Conservation (phyloP, 1,140 invertebrate genomes). For the Drosophila sproati region DNA sequence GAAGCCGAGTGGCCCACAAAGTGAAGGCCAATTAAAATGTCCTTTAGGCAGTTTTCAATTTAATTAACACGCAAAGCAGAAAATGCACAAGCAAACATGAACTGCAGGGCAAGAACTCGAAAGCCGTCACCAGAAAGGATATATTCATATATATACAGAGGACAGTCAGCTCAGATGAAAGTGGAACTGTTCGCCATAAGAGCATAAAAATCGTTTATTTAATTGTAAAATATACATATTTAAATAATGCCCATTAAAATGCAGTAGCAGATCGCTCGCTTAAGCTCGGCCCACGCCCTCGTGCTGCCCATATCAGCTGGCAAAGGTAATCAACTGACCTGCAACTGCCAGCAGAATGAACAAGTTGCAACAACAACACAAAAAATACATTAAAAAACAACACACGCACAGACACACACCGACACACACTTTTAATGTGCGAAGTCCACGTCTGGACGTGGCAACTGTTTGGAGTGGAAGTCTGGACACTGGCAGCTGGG, state of each 20-base stretch:
- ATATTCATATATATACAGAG: slow-evolving; percentile 23
- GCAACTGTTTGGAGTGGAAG: slow-evolving; percentile 28
- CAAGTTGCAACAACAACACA: slow-evolving; percentile 18
- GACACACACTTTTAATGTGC: slow-evolving; percentile 67
- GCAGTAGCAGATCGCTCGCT: slow-evolving; percentile 56
- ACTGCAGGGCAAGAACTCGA: neutral
- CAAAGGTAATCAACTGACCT: slow-evolving; percentile 77
- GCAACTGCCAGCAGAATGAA: slow-evolving; percentile 21
- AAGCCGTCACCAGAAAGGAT: slow-evolving; percentile 11
- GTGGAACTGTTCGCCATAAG: slow-evolving; percentile 51
- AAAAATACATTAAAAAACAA: slow-evolving; percentile 28
- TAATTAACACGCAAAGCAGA: slow-evolving; percentile 71
- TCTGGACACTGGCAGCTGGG: slow-evolving; percentile 4
- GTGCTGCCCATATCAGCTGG: slow-evolving; percentile 55
- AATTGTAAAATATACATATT: slow-evolving; percentile 83
- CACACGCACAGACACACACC: slow-evolving; percentile 31
- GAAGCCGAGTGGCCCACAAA: slow-evolving; percentile 50
- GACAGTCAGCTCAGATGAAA: slow-evolving; percentile 17
- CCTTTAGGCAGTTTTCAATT: slow-evolving; percentile 76
- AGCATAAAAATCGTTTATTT: slow-evolving; percentile 72
- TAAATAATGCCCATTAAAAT: slow-evolving; percentile 78
- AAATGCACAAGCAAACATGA: slow-evolving; percentile 12
- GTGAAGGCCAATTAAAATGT: slow-evolving; percentile 79
- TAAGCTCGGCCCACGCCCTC: slow-evolving; percentile 34
- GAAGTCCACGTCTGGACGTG: slow-evolving; percentile 19